Base-by-base conservation (phyloP, 2,113 vertebrate genomes). In the Marmota flaviventris region DNA sequence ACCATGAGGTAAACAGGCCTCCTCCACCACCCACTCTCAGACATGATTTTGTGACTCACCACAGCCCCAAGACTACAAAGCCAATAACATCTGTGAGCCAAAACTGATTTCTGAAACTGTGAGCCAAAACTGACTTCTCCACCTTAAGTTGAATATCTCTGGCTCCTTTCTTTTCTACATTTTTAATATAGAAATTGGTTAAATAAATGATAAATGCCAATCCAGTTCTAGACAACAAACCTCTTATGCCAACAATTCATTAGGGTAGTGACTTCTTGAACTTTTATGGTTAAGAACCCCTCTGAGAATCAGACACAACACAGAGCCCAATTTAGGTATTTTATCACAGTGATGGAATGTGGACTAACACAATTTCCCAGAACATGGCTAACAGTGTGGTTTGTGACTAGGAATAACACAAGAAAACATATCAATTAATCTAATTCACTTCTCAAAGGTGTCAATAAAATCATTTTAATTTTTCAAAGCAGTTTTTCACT, bases 161-260 rank as follows among this genome's bases (percentile, higher is more conserved):
- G 82, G 82, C 22, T 95, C 69, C 65, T n/a, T 84, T 79, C 48
- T 93, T 92, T 89, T 91, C 86, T 89, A 8, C 39, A 58, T 34
- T 39, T 25, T 83, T 93, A 63, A 63, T 8, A 27, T 27, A 63
- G 61, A 63, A 63, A 63, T 27, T 9, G 13, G 61, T 8, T 73
- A 63, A 85, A 29, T 25, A 77, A 95, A 82, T 3, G 91, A 17
- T 73, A 83, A 92, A 58, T 39, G 48, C 61, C 27, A 78, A 72
- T 91, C 29, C 24, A 70, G n/a, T 72, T 73, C 70, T 48, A 65
- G 14, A 86, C 16, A 91, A 73, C 42, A 96, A 78, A 77, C 27
- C 53, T 85, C 58, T 48, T 14, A 17, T 18, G 17, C 76, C 81
- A 96, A 70, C 69, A 82, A 29, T 61, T 76, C 37, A 6, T 51